Conservation (phyloP, 2,888 invertebrate species). For the Himalopsyche anomala region DNA sequence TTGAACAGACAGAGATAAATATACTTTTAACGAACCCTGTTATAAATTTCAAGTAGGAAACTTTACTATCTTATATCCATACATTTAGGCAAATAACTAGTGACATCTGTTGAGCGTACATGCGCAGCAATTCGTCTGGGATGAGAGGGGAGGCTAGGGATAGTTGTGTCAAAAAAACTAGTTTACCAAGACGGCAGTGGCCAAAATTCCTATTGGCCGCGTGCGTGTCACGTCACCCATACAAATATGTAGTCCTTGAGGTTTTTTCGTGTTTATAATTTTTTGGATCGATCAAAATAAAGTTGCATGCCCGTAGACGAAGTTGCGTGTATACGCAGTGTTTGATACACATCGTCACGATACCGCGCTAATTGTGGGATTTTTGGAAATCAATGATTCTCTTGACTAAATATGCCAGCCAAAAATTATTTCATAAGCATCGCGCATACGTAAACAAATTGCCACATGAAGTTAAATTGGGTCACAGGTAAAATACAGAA, state of each 20-base stretch:
- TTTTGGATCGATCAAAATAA: conserved; percentile 39
- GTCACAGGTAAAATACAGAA: no score
- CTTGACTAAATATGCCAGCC: neutral
- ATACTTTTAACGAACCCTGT: no score
- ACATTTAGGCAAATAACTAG: conserved; percentile 55
- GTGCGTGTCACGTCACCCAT: conserved; percentile 10
- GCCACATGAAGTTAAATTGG: no score
- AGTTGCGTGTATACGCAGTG: conserved; percentile 1
- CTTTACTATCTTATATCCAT: neutral
- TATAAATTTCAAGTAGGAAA: neutral
- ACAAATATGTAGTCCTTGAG: neutral
- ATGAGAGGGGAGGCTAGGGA: neutral
- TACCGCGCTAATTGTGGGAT: conserved; percentile 19
- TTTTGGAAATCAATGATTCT: neutral
- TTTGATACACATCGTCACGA: conserved; percentile 42
- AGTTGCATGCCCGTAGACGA: neutral
- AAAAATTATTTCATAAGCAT: no score
- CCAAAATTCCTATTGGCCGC: neutral
- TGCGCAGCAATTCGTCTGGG: conserved; percentile 52
- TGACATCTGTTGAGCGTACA: conserved; percentile 61
- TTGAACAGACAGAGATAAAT: neutral
- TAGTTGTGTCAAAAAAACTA: neutral
- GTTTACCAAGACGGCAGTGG: neutral
- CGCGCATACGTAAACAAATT: no score
- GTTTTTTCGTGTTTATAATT: conserved; percentile 33